These are phyloP conservation scores for Diorhabda carinulata DNA, from an alignment of 1,140 invertebrate species.

Conservation along the genomic window DNA sequence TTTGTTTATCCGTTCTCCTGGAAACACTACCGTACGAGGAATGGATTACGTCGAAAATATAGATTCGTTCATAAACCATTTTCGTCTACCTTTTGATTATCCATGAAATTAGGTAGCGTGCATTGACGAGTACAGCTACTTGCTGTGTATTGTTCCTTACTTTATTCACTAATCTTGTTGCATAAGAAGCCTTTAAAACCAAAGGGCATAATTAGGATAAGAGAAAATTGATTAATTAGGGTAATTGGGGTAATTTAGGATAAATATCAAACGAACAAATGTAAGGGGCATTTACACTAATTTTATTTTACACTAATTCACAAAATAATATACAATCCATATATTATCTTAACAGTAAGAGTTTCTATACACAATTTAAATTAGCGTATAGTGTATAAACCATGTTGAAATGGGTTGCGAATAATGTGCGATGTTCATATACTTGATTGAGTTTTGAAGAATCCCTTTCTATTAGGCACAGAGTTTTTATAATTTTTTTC, in stretches of 20 bases:
- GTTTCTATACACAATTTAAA: slow-evolving; percentile 15
- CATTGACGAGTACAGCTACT: too few relatives aligned
- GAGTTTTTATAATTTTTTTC: neutral
- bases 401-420: neutral
- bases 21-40: too few relatives aligned
- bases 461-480: neutral
- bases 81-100: too few relatives aligned
- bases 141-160: too few relatives aligned
- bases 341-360: slow-evolving; percentile 28
- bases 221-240: neutral
- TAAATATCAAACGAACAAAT: neutral
- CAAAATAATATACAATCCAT: slow-evolving; percentile 43
- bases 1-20: too few relatives aligned
- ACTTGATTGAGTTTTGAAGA: neutral
- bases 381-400: slow-evolving; percentile 15
- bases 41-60: too few relatives aligned
- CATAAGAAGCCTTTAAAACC: too few relatives aligned
- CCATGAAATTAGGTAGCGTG: too few relatives aligned
- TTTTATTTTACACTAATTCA: slow-evolving; percentile 43
- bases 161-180: too few relatives aligned
- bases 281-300: slow-evolving; percentile 35
- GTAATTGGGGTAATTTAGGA: neutral
- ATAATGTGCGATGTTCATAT: slow-evolving; percentile 23
- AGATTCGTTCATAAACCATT: too few relatives aligned
- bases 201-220: too few relatives aligned